Conservation (phyloP, 2,113 vertebrate species). For the Elachura formosa region DNA sequence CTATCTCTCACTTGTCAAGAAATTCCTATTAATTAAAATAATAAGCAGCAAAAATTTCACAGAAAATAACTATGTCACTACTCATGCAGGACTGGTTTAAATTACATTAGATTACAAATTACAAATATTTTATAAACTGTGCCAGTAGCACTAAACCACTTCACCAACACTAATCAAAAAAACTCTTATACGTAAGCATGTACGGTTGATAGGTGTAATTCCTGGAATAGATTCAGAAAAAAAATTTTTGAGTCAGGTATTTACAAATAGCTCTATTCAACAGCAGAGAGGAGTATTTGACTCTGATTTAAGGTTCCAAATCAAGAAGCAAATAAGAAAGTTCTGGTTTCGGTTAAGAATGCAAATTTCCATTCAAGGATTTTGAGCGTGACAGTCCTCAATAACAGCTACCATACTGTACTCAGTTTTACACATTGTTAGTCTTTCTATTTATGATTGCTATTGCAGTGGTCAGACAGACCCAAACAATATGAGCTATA, state of each 20-base stretch:
- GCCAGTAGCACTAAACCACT: not conserved
- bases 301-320: not conserved
- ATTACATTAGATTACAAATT: not conserved
- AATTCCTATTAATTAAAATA: not conserved
- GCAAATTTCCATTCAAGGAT: not conserved
- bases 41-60: not conserved
- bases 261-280: not conserved
- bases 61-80: not conserved
- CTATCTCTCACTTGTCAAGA: not conserved
- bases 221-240: constrained; percentile 28
- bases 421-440: rapidly evolving
- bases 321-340: not conserved
- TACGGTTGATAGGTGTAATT: constrained; percentile 12
- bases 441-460: not conserved
- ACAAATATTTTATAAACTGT: not conserved
- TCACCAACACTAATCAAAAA: not conserved
- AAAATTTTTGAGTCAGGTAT: not conserved
- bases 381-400: not conserved
- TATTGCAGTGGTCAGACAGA: not conserved
- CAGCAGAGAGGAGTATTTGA: not conserved
- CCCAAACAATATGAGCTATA: not conserved
- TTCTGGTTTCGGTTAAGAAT: not conserved
- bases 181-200: not conserved
- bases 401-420: not conserved
- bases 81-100: not conserved